These are phyloP conservation scores for Empidonax alnorum DNA, from an alignment of 2,113 vertebrate species.

Conservation along the genomic window DNA sequence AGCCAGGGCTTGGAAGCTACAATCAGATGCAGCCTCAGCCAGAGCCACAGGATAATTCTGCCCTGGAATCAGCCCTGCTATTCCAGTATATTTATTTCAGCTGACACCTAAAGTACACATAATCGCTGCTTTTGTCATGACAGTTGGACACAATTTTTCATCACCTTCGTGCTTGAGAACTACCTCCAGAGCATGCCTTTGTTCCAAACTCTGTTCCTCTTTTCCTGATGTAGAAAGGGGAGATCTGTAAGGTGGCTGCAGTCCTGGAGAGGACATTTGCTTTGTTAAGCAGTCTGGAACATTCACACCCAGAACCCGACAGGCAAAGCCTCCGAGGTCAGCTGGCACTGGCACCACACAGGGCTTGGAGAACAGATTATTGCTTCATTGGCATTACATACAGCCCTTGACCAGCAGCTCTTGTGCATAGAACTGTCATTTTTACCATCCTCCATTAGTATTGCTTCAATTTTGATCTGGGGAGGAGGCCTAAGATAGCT, in stretches of 20 bases:
- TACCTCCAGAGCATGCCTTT: neutral
- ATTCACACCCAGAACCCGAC: neutral
- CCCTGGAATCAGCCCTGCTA: neutral
- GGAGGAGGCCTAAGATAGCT: neutral
- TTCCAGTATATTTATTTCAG: neutral
- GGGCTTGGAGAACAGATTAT: neutral
- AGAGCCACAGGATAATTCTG: fast-evolving
- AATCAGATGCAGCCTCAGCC: neutral
- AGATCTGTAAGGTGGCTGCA: fast-evolving
- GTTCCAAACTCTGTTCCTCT: neutral
- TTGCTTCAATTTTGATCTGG: neutral
- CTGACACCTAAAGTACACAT: fast-evolving
- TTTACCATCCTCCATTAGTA: neutral
- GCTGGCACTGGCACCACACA: neutral
- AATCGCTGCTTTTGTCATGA: neutral
- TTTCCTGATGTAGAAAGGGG: neutral
- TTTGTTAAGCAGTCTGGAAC: neutral
- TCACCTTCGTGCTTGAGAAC: neutral
- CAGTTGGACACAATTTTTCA: neutral
- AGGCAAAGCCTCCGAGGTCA: neutral
- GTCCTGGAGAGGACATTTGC: neutral
- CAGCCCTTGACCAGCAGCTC: neutral
- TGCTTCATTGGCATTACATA: neutral
- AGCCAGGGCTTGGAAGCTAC: neutral
- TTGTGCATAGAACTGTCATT: neutral